A percentile compares a stretch with the other conserved stretches of the same genome.
Conservation (phyloP, 2,888 invertebrate species). For the Drosophila atripex region DNA sequence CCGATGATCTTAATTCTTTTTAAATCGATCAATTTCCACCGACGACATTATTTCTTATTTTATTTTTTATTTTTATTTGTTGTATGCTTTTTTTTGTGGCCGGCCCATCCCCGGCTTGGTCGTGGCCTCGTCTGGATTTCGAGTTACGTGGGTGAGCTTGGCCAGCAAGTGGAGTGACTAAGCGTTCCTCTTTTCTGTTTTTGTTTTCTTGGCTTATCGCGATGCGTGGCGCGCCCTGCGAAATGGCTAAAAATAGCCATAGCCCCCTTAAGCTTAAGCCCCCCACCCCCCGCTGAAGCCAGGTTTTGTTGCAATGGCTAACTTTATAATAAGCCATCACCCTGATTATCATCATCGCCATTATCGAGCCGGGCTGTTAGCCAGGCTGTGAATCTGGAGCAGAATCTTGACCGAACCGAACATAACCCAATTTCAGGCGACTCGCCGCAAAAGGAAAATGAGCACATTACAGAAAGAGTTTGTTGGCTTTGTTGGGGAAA, state of each 20-base stretch:
- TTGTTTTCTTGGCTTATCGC: conserved; percentile 60
- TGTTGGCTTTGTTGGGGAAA: not conserved
- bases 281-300: conserved; percentile 2
- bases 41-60: conserved; percentile 74
- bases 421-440: conserved; percentile 70
- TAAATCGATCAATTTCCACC: conserved; percentile 81
- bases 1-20: conserved; percentile 81
- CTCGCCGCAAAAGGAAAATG: conserved; percentile 76
- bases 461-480: conserved; percentile 59
- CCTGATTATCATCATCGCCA: conserved; percentile 32
- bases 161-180: conserved; percentile 76
- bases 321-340: conserved; percentile 48
- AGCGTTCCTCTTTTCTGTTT: conserved; percentile 55
- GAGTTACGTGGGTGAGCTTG: conserved; percentile 75
- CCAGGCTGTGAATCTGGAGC: conserved; percentile 58
- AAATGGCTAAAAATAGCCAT: conserved; percentile 65
- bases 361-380: conserved; percentile 19
- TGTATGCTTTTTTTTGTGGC: conserved; percentile 34
- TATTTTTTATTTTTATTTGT: conserved; percentile 10
- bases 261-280: conserved; percentile 10
- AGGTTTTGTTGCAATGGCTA: conserved; percentile 37
- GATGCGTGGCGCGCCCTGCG: conserved; percentile 70
- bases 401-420: conserved; percentile 61
- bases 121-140: conserved; percentile 47
- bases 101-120: conserved; percentile 35